Conservation (phyloP, 2,888 invertebrate species). For the Byasa hedistus region DNA sequence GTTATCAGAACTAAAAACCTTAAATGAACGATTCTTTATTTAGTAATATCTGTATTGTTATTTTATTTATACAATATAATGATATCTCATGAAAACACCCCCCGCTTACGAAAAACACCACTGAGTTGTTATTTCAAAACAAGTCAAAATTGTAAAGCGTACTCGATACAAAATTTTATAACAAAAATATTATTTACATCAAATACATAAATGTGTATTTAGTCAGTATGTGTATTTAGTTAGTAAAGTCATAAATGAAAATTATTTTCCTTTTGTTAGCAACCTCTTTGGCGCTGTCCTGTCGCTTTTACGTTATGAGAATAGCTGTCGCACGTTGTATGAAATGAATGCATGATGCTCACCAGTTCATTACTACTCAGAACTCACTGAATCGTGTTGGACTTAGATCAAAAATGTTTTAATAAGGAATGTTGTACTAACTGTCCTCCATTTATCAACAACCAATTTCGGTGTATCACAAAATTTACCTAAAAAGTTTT, state of each 20-base stretch:
- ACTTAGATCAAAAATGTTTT: constrained; percentile 39
- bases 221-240: background rate
- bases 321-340: constrained; percentile 31
- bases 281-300: constrained; percentile 16
- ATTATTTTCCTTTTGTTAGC: constrained; percentile 7
- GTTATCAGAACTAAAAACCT: background rate
- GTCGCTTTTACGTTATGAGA: constrained; percentile 21
- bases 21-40: too few relatives aligned
- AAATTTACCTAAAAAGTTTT: too few relatives aligned
- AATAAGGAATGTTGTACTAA: constrained; percentile 4
- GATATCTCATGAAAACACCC: too few relatives aligned
- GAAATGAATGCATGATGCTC: constrained; percentile 38
- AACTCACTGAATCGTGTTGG: constrained; percentile 45
- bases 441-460: background rate
- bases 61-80: too few relatives aligned
- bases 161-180: too few relatives aligned
- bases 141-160: too few relatives aligned
- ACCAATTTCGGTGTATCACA: background rate
- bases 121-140: too few relatives aligned
- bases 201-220: background rate
- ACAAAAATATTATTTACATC: background rate
- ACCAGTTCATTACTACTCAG: constrained; percentile 49
- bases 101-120: too few relatives aligned
- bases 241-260: background rate
- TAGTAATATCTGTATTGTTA: too few relatives aligned